Percentiles rank a stretch among this genome's conserved stretches.
Evolutionary conservation across 2,888 invertebrate genomes (phyloP).

Genomic region (Metacarcinus magister): DNA sequence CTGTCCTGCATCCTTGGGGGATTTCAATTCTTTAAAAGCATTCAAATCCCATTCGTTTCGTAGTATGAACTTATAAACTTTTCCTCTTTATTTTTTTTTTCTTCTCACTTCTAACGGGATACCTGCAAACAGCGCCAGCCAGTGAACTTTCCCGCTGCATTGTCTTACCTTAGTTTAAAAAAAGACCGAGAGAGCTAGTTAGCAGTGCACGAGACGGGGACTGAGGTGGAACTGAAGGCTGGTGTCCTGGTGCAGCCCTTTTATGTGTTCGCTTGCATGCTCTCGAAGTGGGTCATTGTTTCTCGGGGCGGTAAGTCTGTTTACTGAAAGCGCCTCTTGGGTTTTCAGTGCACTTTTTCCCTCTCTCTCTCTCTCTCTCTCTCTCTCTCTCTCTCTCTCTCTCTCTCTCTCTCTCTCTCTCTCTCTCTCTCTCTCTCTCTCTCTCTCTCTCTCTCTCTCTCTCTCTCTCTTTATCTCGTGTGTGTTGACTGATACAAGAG

Average conservation of each 20-base stretch:
- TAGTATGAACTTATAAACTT: not conserved
- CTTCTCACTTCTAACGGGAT: not conserved
- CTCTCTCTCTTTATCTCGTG: too few relatives aligned
- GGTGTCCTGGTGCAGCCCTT: not conserved
- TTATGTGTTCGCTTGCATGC: conserved; percentile 31
- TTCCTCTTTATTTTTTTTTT: not conserved
- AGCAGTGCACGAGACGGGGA: not conserved
- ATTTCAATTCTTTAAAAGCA: not conserved
- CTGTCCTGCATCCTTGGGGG: not conserved
- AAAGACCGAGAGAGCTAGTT: conserved; percentile 30
- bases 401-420: too few relatives aligned
- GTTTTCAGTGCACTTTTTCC: not conserved
- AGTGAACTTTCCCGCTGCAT: not conserved
- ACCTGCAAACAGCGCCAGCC: not conserved
- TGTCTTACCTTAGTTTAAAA: conserved; percentile 40
- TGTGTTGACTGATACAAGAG: not conserved
- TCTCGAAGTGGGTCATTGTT: conserved; percentile 17
- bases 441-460: too few relatives aligned
- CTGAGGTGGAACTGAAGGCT: not conserved
- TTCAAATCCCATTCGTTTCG: not conserved
- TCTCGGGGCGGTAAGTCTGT: not conserved
- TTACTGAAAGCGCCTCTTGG: conserved; percentile 12
- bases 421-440: too few relatives aligned
- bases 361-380: too few relatives aligned
- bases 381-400: too few relatives aligned